Evolutionary conservation across 1,140 invertebrate genomes (phyloP).

Genomic region (Varroa destructor): DNA sequence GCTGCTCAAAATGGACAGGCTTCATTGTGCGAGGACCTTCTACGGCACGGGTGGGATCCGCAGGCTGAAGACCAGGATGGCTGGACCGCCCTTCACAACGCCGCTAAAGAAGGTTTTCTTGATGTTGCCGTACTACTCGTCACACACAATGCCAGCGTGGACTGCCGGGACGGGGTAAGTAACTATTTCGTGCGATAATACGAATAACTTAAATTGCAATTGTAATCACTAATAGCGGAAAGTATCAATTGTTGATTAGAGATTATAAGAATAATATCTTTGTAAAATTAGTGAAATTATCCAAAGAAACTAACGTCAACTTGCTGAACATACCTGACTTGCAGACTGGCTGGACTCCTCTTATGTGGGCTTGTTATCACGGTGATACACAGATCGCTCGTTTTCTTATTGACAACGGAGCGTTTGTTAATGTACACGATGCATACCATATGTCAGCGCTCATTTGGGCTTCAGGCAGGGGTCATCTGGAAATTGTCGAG

Average conservation of each 20-base stretch:
- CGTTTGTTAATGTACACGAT: constrained; percentile 86
- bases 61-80: constrained; percentile 82
- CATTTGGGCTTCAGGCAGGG: constrained; percentile 82
- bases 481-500: constrained; percentile 67
- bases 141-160: constrained; percentile 66
- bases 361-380: constrained; percentile 97
- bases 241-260: background rate
- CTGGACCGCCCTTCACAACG: constrained; percentile 79
- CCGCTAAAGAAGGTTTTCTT: constrained; percentile 72
- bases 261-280: too few species aligned
- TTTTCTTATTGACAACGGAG: constrained; percentile 67
- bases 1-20: constrained; percentile 64
- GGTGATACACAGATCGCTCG: constrained; percentile 63
- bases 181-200: constrained; percentile 24
- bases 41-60: constrained; percentile 71
- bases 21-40: constrained; percentile 63
- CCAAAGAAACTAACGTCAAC: too few species aligned
- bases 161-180: constrained; percentile 79
- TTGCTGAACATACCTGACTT: constrained; percentile 32
- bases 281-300: too few species aligned
- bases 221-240: too few species aligned
- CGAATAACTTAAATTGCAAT: background rate
- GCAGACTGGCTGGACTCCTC: constrained; percentile 84
- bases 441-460: constrained; percentile 78
- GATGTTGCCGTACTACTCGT: constrained; percentile 67